Evolutionary conservation across 1,140 invertebrate species (phyloP), one percentile per base, ranked within the genome.

Genomic region (Drosophila virilis): DNA sequence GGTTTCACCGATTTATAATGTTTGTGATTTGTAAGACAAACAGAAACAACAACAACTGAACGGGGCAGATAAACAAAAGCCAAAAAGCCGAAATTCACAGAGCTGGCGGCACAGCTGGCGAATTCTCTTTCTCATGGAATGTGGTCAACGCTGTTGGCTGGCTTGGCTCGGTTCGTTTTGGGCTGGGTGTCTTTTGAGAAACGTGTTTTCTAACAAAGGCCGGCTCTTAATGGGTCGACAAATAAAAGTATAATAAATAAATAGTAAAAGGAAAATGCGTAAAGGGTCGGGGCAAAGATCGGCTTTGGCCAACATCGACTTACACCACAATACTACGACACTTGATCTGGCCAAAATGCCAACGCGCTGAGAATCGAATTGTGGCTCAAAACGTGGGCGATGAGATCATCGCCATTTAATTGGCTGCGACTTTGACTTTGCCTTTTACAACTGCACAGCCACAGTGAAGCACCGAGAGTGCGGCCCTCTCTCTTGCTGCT

Each of bases 191-290:
- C 61, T 67, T 37, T n/a, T 32, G 70, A 73, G 83, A 86, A 86
- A 86, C 82, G 68, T 86, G 82, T 86, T 86, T 86, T 79, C 77
- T 78, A 78, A 89, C 80, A 86, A 86, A 81, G 66, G 58, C 64
- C 71, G 74, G 66, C 66, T 51, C 84, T 72, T 88, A 88, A 89
- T 88, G 84, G 83, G 55, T 80, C 80, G 85, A 89, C 84, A 88
- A 88, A 88, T 88, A 88, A 78, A 89, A 88, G 77, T 70, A 64
- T 68, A 83, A 83, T 89, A 84, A 89, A 88, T 88, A 88, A 89
- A 88, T 89, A 88, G 74, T 90, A 90, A 74, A 88, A 88, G 88
- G 80, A 88, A 88, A 88, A 89, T 89, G 84, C 84, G 76, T 80
- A 78, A 83, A 88, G 81, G 76, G 70, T 73, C 46, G 67, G 79